Conservation (phyloP, 2,113 vertebrate genomes). For the Collichthys lucidus region DNA sequence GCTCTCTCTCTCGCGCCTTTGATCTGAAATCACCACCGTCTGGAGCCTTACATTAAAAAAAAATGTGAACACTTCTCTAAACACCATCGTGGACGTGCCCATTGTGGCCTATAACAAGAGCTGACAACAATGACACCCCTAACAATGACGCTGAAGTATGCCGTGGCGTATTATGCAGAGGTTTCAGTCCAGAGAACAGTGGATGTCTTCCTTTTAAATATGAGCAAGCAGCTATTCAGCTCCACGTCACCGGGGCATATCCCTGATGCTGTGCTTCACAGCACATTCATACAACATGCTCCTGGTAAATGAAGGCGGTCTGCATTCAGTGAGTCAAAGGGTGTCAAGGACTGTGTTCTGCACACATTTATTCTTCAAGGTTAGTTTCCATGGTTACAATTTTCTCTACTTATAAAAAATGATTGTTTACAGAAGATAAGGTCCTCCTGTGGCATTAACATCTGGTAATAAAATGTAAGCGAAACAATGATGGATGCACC, state of each 20-base stretch:
- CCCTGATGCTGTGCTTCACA: slow-evolving; percentile 21
- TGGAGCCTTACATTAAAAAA: background rate
- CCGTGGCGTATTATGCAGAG: slow-evolving; percentile 24
- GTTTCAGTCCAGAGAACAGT: slow-evolving; percentile 27
- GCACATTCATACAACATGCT: slow-evolving; percentile 33
- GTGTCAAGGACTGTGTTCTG: slow-evolving; percentile 15
- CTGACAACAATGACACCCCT: slow-evolving; percentile 51
- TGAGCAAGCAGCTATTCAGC: slow-evolving; percentile 45
- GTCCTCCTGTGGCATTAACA: background rate
- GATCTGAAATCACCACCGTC: slow-evolving; percentile 27
- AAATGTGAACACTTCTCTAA: slow-evolving; percentile 37
- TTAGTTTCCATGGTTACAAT: slow-evolving; percentile 7
- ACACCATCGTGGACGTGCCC: slow-evolving; percentile 2
- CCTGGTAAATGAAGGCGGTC: slow-evolving; percentile 21
- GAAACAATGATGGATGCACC: background rate
- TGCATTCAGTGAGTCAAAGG: slow-evolving; percentile 26
- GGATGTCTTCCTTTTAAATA: slow-evolving; percentile 45
- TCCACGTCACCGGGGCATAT: slow-evolving; percentile 14
- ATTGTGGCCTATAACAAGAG: slow-evolving; percentile 40
- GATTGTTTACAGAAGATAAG: background rate
- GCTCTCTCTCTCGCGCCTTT: background rate
- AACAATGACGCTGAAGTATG: slow-evolving; percentile 28
- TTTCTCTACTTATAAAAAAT: background rate
- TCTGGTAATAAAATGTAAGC: background rate
- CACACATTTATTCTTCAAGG: background rate